Base-by-base conservation (phyloP, 2,888 invertebrate genomes). In the Trachelus iudaicus region DNA sequence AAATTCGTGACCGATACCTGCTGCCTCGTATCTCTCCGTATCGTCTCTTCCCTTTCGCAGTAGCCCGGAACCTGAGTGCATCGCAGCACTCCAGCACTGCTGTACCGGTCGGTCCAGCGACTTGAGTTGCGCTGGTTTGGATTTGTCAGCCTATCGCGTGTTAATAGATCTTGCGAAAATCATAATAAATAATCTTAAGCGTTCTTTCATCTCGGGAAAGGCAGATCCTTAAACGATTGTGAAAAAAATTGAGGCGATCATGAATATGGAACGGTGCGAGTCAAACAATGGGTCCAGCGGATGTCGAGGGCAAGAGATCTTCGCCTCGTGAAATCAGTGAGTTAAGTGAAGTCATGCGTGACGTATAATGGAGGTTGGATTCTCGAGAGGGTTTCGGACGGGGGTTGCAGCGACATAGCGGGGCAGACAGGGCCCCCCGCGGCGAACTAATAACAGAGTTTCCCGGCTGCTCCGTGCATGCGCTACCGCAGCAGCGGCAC, bases 391-490 rank as follows among this genome's bases (percentile, higher is more conserved):
- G 15, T 40, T 40, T 40, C 15, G 15, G 4, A 1, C 40, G 40
- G 56, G 56, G 23, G 23, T 23, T 23, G 56, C 56, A 23, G 56
- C 56, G 56, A 23, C 23, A 31, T 71, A 3, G 75, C 34, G n/a
- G 78, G 74, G 73, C 74, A 73, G 75, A 78, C 77, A 76, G 77
- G 81, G 79, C 82, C 86, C 85, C 87, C 89, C 88, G 89, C 87
- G 80, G 90, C 87, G 90, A 90, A 88, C 90, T 90, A 90, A 90
- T 90, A 90, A 90, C 88, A 87, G 87, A 89, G 88, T 89, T 85
- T 83, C 81, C 80, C 84, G 84, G 82, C 84, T 83, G 85, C 85
- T 82, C 81, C 84, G 78, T 34, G 34, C 82, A 80, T 82, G 83
- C 83, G 82, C 80, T 82, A 80, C 80, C 80, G 33, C 71, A 33